Base-by-base conservation (phyloP, 2,888 invertebrate genomes). In the Phaedon cochleariae region DNA sequence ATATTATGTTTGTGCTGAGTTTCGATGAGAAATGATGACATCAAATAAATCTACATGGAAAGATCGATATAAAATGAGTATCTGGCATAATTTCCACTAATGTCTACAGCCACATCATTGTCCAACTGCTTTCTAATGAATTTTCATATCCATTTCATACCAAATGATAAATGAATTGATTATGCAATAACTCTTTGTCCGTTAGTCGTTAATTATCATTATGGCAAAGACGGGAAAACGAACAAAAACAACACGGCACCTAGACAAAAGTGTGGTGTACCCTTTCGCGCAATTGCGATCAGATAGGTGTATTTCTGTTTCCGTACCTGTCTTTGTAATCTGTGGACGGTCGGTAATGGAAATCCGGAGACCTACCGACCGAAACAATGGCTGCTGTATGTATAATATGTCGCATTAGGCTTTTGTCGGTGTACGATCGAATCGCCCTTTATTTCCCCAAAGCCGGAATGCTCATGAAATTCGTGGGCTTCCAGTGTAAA, bases 321-420 rank as follows among this genome's bases (percentile, higher is more conserved):
- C 66, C 67, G 74, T 74, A 72, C 72, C 75, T n/a, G 74, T 73
- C 71, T 74, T 77, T 74, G 73, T 76, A 76, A 76, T 76, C 73
- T 73, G n/a, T n/a, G 54, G 73, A 72, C 74, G 73, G 31, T 34
- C 31, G 31, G 31, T 74, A 76, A 76, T 77, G 73, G 74, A 60
- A 68, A 65, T 68, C 72, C 72, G 73, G 71, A 74, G 72, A 73
- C 71, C 73, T 70, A 72, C 74, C 75, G 77, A 74, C 67, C 65
- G 74, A 72, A 76, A 79, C 78, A 79, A 78, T 77, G 73, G 75
- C 70, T 54, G 70, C 76, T 77, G 6, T 34, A 10, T 34, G 31
- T 34, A 34, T 34, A 9, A 76, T 77, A 78, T 78, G 78, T 78
- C 76, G 75, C 75, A 75, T 73, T 73, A 74, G 72, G 74, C 77